Conservation (phyloP, 30 jellyfish, hydroid and myxozoan genomes). For the Chrysaora quinquecirrha region DNA sequence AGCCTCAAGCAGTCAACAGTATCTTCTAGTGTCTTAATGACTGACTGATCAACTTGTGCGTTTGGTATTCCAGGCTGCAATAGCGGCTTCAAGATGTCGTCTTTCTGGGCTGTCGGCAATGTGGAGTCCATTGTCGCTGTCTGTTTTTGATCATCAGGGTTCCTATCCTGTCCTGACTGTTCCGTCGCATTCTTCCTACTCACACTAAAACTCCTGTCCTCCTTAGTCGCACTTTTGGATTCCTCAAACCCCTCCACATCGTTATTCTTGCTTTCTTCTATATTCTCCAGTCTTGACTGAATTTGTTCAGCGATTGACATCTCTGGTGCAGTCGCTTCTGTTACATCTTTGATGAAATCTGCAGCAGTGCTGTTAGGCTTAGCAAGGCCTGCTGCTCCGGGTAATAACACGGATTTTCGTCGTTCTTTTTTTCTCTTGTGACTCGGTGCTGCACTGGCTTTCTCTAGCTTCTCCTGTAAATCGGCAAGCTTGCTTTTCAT, state of each 20-base stretch:
- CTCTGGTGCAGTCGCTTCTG: not conserved
- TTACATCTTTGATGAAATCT: constrained; percentile 1
- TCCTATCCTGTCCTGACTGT: not conserved
- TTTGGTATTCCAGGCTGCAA: no score
- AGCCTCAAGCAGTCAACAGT: constrained; percentile 27
- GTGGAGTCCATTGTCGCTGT: no score
- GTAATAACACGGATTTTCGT: constrained; percentile 27
- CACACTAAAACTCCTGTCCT: not conserved
- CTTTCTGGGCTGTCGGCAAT: no score
- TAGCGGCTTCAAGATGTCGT: no score
- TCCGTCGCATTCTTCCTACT: not conserved
- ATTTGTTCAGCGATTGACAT: not conserved
- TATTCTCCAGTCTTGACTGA: not conserved
- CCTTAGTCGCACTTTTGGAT: not conserved
- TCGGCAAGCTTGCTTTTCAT: constrained; percentile 6
- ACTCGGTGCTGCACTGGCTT: not conserved
- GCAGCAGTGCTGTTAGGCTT: constrained; percentile 30
- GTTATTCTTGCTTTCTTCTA: not conserved
- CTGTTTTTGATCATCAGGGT: not conserved
- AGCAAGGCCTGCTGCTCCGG: constrained; percentile 51
- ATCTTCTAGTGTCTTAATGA: constrained; percentile 32
- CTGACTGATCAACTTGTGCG: constrained; percentile 3
- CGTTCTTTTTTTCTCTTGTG: constrained; percentile 21
- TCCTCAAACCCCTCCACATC: constrained; percentile 4
- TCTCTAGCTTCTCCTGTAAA: constrained; percentile 19